Base-by-base conservation (phyloP, 2,797 vertebrate genomes). In the Salarias fasciatus region DNA sequence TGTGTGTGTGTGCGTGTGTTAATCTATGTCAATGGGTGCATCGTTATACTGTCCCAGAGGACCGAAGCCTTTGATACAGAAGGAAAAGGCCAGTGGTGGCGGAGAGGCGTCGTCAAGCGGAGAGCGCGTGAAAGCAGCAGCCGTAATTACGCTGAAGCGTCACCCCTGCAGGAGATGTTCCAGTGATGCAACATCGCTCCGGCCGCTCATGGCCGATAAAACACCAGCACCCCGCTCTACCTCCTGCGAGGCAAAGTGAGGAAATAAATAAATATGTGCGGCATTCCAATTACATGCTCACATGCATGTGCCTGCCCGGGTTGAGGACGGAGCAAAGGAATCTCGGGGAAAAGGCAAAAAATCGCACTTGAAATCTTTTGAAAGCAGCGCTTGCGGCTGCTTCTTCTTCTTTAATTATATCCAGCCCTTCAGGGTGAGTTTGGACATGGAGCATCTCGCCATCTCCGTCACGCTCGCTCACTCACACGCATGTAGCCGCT, bases 51-150 rank as follows among this genome's bases (percentile, higher is more conserved):
- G 47, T 49, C 70, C 70, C 55, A 37, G 47, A 69, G 71, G 72
- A 82, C 71, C 67, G 56, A 63, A 72, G 63, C 72, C 77, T 83
- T 80, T 85, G 86, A 83, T 79, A 68, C n/a, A 5, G 56, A 80
- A 63, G 35, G 50, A 79, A 83, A 78, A 24, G 73, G 72, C 81
- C 83, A 70, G 62, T 36, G 24, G 77, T 77, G 69, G 53, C 65
- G 56, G 58, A 12, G 48, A 57, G 52, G 71, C 77, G 61, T 31
- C 47, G 52, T 47, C 8, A 37, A 69, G 68, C 57, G 42, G 12
- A 62, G 49, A 75, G 65, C 80, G 81, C 75, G 84, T 85, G 80
- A 86, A 87, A 89, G 83, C 73, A 33, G 70, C 33, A 54, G 63
- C 52, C 31, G 15, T 76, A 82, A 83, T 88, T 80, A 85, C 67